A percentile compares a stretch with the other conserved stretches of the same genome.
Evolutionary conservation across 1,140 invertebrate species (phyloP).

Genomic region (Papilio dardanus): DNA sequence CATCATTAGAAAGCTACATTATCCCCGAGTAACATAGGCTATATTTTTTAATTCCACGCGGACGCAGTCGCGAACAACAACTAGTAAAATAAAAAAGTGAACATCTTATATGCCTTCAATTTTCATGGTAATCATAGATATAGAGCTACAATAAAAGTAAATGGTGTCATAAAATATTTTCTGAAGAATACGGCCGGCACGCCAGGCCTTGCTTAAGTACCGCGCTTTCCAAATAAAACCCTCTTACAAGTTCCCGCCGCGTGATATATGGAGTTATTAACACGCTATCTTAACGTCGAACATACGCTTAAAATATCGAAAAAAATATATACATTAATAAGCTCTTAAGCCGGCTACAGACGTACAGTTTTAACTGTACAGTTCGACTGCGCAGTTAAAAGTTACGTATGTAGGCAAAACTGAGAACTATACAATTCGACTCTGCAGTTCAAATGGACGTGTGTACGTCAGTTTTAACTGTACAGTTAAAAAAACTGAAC

Average conservation of each 20-base stretch:
- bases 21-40: too few species aligned
- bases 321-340: constrained; percentile 21
- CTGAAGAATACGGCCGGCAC: neutral
- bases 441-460: too few species aligned
- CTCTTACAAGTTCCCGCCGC: neutral
- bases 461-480: too few species aligned
- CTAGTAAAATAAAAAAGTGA: neutral
- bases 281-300: neutral
- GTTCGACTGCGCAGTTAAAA: too few species aligned
- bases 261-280: constrained; percentile 13
- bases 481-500: too few species aligned
- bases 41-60: too few species aligned
- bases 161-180: constrained; percentile 23
- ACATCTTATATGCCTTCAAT: neutral
- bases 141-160: constrained; percentile 15
- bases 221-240: constrained; percentile 8
- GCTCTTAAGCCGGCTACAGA: too few species aligned
- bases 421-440: too few species aligned
- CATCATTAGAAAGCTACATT: too few species aligned
- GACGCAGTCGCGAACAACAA: too few species aligned
- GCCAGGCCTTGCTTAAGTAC: neutral
- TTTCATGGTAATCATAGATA: neutral
- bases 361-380: too few species aligned
- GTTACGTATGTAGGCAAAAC: too few species aligned
- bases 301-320: neutral